Conservation (phyloP, 2,888 invertebrate genomes). For the Trissonchulus latispiculum region DNA sequence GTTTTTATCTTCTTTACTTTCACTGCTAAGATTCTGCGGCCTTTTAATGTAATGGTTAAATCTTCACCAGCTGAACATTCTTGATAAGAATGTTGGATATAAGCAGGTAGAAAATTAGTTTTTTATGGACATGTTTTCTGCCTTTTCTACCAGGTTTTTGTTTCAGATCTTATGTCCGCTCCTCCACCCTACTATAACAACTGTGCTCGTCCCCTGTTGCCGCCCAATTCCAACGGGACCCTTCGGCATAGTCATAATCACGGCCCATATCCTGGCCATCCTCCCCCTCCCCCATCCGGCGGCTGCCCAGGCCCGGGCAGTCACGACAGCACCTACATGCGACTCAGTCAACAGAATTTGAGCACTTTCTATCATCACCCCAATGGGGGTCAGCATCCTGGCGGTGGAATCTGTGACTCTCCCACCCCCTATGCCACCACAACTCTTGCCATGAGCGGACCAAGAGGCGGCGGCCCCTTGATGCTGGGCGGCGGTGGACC, state of each 20-base stretch:
- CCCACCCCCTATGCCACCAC: slow-evolving; percentile 43
- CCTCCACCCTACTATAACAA: slow-evolving; percentile 2
- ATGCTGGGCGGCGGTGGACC: not conserved
- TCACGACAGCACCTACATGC: slow-evolving; percentile 1
- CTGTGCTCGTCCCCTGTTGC: not conserved
- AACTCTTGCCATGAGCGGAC: slow-evolving; percentile 36
- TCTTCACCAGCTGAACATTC: not conserved
- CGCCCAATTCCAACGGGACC: not conserved
- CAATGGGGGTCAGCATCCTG: too few relatives aligned
- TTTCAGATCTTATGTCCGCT: not conserved
- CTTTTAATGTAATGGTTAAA: too few relatives aligned
- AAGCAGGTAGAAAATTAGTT: too few relatives aligned
- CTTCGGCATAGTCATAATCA: not conserved
- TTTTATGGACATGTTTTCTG: too few relatives aligned
- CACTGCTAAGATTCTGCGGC: too few relatives aligned
- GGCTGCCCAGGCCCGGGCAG: not conserved
- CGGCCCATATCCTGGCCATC: too few relatives aligned
- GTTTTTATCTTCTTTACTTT: too few relatives aligned
- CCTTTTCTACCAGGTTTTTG: too few relatives aligned
- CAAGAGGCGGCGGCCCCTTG: slow-evolving; percentile 29
- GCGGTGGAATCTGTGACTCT: slow-evolving; percentile 24
- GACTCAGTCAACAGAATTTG: slow-evolving; percentile 24
- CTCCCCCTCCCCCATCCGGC: too few relatives aligned
- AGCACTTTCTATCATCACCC: slow-evolving; percentile 35
- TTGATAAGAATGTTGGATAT: too few relatives aligned